Conservation (phyloP, 2,888 invertebrate genomes). For the Drosophila pegasa region DNA sequence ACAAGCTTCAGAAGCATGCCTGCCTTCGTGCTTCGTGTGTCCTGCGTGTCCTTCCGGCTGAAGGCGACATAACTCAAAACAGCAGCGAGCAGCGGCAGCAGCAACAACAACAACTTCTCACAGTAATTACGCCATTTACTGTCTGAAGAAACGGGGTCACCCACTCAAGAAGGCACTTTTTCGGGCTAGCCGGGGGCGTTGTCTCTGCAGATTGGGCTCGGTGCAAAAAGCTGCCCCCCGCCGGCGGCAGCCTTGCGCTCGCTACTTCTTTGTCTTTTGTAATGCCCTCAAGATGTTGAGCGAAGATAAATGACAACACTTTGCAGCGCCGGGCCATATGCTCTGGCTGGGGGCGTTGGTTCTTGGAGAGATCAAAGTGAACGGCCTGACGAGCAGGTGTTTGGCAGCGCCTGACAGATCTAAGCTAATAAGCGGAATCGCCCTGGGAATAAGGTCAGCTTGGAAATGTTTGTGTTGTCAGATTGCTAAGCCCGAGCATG, state of each 20-base stretch:
- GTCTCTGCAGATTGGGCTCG: not conserved
- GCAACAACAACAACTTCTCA: constrained; percentile 64
- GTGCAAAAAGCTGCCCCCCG: constrained; percentile 23
- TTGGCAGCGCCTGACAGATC: constrained; percentile 53
- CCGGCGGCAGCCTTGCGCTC: constrained; percentile 12
- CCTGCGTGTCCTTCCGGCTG: constrained; percentile 7
- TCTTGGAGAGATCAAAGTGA: constrained; percentile 67
- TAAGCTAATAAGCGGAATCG: constrained; percentile 59
- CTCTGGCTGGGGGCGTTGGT: constrained; percentile 45
- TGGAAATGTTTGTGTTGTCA: constrained; percentile 14
- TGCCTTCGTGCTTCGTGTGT: constrained; percentile 3
- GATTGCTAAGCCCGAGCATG: constrained; percentile 10
- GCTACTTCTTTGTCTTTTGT: constrained; percentile 51
- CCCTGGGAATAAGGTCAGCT: constrained; percentile 38
- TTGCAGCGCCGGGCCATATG: constrained; percentile 62
- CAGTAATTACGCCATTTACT: constrained; percentile 81
- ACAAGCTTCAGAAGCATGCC: constrained; percentile 54
- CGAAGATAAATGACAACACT: constrained; percentile 77
- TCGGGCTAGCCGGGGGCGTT: constrained; percentile 49
- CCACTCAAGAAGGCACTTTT: constrained; percentile 70
- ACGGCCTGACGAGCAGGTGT: constrained; percentile 59
- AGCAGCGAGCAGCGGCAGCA: constrained; percentile 46
- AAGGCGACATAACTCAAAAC: constrained; percentile 78
- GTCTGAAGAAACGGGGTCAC: constrained; percentile 73
- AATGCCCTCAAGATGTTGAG: constrained; percentile 70